phyloP scores from a whole-genome alignment of 2,113 vertebrate genomes.

The Lepidothrix coronata region DNA sequence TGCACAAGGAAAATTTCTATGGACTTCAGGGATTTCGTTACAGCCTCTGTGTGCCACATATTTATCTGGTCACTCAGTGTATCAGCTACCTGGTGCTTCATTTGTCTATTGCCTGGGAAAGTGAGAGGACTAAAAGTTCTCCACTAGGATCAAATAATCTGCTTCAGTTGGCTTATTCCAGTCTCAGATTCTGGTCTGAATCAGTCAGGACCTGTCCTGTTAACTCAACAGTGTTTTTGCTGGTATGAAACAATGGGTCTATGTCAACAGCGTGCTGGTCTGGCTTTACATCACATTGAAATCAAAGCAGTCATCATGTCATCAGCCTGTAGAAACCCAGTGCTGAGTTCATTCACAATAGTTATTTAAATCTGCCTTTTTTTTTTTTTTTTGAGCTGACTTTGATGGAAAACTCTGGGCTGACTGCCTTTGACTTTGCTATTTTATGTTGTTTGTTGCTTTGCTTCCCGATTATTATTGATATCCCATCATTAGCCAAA shows the following conservation, averaged over 20 bases:
- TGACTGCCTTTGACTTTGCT: conserved; percentile 4
- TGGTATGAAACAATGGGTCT: conserved; percentile 11
- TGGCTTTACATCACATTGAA: background rate
- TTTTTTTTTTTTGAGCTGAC: background rate
- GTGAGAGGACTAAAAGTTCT: background rate
- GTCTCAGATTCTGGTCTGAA: conserved; percentile 11
- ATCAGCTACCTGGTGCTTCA: background rate
- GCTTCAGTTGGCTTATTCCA: background rate
- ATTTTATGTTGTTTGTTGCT: conserved; percentile 45
- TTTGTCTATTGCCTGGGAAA: background rate
- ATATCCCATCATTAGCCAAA: conserved; percentile 41
- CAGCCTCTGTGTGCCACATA: rapidly evolving
- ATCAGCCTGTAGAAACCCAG: conserved; percentile 11
- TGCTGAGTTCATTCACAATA: background rate
- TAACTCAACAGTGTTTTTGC: background rate
- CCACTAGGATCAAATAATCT: background rate
- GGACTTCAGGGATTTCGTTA: background rate
- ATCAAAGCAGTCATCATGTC: conserved; percentile 39
- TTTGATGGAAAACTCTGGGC: conserved; percentile 26
- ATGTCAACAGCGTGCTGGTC: background rate
- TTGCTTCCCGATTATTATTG: conserved; percentile 50
- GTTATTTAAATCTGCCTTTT: background rate
- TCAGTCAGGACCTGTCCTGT: background rate
- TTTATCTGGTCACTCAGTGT: background rate
- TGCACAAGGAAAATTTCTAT: background rate